These are phyloP conservation scores for Sturnus vulgaris DNA, from an alignment of 2,113 vertebrate species.

Conservation along the genomic window DNA sequence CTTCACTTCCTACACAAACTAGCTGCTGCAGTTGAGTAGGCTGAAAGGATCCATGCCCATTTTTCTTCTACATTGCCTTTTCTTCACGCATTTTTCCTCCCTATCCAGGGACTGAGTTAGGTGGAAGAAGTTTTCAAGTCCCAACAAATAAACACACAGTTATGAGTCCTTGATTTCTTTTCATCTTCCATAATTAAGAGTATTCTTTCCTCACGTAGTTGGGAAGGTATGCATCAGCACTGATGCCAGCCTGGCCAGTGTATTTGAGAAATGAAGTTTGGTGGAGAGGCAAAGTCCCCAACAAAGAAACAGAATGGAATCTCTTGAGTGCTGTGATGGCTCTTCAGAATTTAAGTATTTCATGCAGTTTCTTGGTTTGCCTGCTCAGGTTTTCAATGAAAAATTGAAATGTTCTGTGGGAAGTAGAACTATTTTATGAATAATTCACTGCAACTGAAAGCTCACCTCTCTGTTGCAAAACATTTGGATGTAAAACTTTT, in stretches of 20 bases:
- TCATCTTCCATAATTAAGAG: neutral
- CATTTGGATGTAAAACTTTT: neutral
- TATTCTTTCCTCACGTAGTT: rapidly evolving
- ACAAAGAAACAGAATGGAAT: rapidly evolving
- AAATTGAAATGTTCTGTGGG: neutral
- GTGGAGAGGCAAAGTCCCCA: neutral
- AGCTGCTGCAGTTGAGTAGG: neutral
- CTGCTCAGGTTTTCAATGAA: neutral
- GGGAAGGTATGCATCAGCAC: neutral
- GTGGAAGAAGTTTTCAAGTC: neutral
- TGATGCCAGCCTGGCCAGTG: neutral
- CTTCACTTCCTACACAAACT: neutral
- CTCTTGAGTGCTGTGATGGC: neutral
- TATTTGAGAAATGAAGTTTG: neutral
- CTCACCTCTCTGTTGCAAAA: neutral
- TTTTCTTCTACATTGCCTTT: neutral
- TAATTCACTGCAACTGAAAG: slow-evolving; percentile 27
- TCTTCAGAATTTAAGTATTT: neutral
- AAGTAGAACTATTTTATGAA: slow-evolving; percentile 18
- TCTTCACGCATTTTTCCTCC: neutral
- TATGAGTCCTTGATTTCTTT: neutral
- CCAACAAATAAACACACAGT: neutral
- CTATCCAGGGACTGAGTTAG: neutral
- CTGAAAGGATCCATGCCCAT: neutral
- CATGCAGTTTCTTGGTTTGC: neutral